phyloP scores from a whole-genome alignment of 2,797 vertebrate genomes.

The Arremon aurantiirostris region DNA sequence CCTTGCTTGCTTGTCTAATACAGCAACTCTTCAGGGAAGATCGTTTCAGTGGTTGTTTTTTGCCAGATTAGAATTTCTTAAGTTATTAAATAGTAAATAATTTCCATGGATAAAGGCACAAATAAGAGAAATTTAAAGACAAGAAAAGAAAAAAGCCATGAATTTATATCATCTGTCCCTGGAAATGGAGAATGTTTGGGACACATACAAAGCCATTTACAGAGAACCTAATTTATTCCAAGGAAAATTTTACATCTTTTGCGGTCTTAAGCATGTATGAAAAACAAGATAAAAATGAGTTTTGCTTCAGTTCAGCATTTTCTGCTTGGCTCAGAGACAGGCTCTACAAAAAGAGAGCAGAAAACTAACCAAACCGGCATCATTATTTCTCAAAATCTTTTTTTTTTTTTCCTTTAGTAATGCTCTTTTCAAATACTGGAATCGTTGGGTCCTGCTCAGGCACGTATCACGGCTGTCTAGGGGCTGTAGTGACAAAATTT shows the following conservation, averaged over 20 bases:
- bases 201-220: neutral
- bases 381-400: neutral
- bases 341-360: neutral
- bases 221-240: neutral
- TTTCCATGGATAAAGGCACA: neutral
- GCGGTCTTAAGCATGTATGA: neutral
- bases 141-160: neutral
- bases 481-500: neutral
- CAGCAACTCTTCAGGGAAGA: neutral
- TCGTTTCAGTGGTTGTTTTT: neutral
- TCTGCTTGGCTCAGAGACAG: neutral
- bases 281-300: neutral
- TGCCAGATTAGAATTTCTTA: neutral
- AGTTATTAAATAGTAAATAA: neutral
- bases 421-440: neutral
- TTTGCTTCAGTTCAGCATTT: neutral
- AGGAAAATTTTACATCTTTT: neutral
- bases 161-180: neutral
- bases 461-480: neutral
- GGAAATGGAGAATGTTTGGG: neutral
- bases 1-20: neutral
- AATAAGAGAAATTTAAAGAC: neutral
- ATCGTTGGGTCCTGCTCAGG: neutral
- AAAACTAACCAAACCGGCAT: neutral
- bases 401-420: neutral